Evolutionary conservation across 1,140 invertebrate genomes (phyloP).

Genomic region (Leptestheria dahalacensis): DNA sequence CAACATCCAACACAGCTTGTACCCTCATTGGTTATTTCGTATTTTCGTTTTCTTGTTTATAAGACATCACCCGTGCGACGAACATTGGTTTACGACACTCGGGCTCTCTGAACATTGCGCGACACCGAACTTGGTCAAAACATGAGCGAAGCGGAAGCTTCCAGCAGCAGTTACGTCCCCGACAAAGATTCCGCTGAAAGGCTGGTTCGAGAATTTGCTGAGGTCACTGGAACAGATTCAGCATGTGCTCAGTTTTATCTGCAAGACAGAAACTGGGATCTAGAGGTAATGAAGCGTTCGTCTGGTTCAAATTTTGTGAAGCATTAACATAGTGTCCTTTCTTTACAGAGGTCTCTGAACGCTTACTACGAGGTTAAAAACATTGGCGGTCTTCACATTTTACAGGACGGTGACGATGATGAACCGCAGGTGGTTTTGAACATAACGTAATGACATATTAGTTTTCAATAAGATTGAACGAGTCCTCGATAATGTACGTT

Average conservation of each 20-base stretch:
- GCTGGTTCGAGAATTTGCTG: conserved; percentile 34
- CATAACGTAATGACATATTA: conserved; percentile 21
- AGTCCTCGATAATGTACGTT: too few species aligned
- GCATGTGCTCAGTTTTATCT: conserved; percentile 40
- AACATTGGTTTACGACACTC: not conserved
- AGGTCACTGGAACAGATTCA: conserved; percentile 35
- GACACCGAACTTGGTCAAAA: not conserved
- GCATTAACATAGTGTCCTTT: conserved; percentile 15
- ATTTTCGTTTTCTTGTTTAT: not conserved
- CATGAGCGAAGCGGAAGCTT: conserved; percentile 2
- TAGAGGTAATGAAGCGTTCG: conserved; percentile 28
- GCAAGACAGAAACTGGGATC: conserved; percentile 37
- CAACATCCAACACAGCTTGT: too few species aligned
- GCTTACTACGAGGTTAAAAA: conserved; percentile 30
- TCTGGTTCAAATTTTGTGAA: not conserved
- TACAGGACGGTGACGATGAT: conserved; percentile 21
- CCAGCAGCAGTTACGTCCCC: conserved; percentile 26
- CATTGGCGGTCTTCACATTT: conserved; percentile 20
- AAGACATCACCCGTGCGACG: not conserved
- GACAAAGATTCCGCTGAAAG: conserved; percentile 28
- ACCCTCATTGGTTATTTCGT: not conserved
- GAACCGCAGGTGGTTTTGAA: conserved; percentile 24
- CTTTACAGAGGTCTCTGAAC: conserved; percentile 30
- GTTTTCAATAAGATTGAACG: not conserved
- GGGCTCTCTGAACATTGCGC: not conserved